phyloP scores from a whole-genome alignment of 2,797 vertebrate species.

The Gambusia yucatana region DNA sequence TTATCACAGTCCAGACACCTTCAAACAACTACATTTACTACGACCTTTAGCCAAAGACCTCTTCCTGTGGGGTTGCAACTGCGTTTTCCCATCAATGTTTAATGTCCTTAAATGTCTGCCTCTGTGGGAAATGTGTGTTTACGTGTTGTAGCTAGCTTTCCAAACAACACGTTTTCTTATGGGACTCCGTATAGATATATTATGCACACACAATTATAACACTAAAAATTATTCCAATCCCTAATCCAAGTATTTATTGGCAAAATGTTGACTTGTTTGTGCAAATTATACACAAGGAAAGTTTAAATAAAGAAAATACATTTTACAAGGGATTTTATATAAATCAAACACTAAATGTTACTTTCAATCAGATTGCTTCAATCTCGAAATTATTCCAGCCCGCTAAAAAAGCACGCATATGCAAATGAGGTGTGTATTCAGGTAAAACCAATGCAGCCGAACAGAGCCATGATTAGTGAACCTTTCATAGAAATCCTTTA shows the following conservation, averaged over 20 bases:
- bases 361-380: neutral
- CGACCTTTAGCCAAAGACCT: constrained; percentile 76
- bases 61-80: constrained; percentile 38
- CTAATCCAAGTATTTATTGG: neutral
- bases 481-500: neutral
- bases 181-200: neutral
- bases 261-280: neutral
- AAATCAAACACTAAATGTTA: neutral
- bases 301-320: neutral
- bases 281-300: neutral
- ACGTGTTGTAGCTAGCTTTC: constrained; percentile 8
- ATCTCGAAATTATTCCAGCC: neutral
- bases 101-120: constrained; percentile 21
- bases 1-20: constrained; percentile 81
- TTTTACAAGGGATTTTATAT: neutral
- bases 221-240: neutral
- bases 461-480: neutral
- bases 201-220: neutral
- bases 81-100: constrained; percentile 39
- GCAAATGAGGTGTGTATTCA: neutral
- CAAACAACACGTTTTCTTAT: neutral
- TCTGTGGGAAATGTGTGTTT: constrained; percentile 20
- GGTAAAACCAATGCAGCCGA: neutral
- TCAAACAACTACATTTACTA: constrained; percentile 78
- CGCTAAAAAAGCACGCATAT: neutral